A percentile compares a stretch with the other conserved stretches of the same genome.
Conservation (phyloP, 1,140 invertebrate species). For the Harpegnathos saltator region DNA sequence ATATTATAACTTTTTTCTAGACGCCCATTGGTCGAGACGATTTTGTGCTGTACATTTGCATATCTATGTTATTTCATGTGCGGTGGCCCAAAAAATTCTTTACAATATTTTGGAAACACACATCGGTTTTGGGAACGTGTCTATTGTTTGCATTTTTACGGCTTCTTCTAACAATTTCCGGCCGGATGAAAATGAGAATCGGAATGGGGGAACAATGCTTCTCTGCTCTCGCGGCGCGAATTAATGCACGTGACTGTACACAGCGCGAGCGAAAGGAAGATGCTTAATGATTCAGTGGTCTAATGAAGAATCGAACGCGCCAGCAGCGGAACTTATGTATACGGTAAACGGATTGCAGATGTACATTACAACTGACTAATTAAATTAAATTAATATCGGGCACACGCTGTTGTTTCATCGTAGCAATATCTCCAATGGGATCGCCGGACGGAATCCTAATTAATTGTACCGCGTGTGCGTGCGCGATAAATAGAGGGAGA, state of each 20-base stretch:
- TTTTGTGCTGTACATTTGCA: no score
- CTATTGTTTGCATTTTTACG: no score
- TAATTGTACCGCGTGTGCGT: conserved; percentile 20
- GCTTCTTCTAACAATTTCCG: no score
- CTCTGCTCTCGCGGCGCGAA: no score
- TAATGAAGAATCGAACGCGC: conserved; percentile 52
- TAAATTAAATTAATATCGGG: conserved; percentile 58
- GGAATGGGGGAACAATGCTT: no score
- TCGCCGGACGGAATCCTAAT: conserved; percentile 52
- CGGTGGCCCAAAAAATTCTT: no score
- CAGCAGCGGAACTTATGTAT: conserved; percentile 31
- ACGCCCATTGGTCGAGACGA: no score
- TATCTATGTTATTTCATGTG: no score
- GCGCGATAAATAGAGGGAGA: not conserved
- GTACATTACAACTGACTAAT: conserved; percentile 52
- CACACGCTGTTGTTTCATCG: conserved; percentile 45
- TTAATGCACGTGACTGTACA: not conserved
- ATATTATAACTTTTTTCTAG: no score
- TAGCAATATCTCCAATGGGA: conserved; percentile 47
- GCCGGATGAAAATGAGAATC: no score
- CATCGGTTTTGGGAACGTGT: no score
- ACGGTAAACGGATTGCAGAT: conserved; percentile 47
- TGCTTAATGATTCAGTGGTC: conserved; percentile 32
- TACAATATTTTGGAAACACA: no score
- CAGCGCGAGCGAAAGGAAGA: not conserved